These are phyloP conservation scores for Paramuricea clavata DNA, from an alignment of 92 coral and sea anemone species.

Conservation along the genomic window DNA sequence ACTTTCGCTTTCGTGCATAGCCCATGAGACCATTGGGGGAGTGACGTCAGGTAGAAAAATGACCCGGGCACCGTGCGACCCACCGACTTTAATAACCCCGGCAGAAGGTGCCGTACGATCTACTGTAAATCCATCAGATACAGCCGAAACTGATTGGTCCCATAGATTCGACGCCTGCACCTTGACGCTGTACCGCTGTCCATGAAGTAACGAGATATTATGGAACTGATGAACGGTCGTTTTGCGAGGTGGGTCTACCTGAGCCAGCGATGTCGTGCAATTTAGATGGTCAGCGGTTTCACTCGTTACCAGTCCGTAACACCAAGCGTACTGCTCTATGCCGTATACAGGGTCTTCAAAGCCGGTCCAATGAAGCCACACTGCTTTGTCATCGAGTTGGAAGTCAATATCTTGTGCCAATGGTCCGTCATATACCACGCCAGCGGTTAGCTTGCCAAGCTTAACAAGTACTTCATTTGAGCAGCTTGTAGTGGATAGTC, in stretches of 20 bases:
- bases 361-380: slow-evolving; percentile 96
- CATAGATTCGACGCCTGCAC: slow-evolving; percentile 82
- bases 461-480: slow-evolving; percentile 74
- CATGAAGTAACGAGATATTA: slow-evolving; percentile 83
- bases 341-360: slow-evolving; percentile 93
- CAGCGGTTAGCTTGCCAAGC: slow-evolving; percentile 87
- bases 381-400: slow-evolving; percentile 90
- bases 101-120: slow-evolving; percentile 88
- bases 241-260: slow-evolving; percentile 58
- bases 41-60: slow-evolving; percentile 71
- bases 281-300: slow-evolving; percentile 38
- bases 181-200: slow-evolving; percentile 85
- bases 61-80: slow-evolving; percentile 74
- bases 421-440: slow-evolving; percentile 89
- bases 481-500: slow-evolving; percentile 84
- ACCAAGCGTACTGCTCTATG: slow-evolving; percentile 85
- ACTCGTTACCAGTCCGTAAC: slow-evolving; percentile 73
- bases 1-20: slow-evolving; percentile 87
- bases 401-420: slow-evolving; percentile 80
- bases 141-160: slow-evolving; percentile 78
- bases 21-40: slow-evolving; percentile 91
- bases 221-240: slow-evolving; percentile 81
- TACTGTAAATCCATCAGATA: slow-evolving; percentile 93
- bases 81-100: slow-evolving; percentile 69
- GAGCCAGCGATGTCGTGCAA: slow-evolving; percentile 76